Conservation (phyloP, 1,140 invertebrate genomes). For the Wiebesia pumilae region DNA sequence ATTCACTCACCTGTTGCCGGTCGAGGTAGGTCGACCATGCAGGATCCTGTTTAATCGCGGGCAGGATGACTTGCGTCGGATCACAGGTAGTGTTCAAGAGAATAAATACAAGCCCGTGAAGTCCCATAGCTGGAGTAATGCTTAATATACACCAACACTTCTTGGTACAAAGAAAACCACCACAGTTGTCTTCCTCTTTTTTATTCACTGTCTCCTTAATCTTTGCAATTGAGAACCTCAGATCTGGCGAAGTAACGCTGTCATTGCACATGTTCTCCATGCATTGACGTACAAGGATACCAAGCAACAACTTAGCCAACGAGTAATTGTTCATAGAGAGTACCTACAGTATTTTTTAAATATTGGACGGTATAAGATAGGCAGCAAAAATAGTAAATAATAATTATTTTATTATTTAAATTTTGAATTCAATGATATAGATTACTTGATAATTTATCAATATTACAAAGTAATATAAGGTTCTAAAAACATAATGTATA, state of each 20-base stretch:
- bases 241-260: not conserved
- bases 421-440: too few relatives aligned
- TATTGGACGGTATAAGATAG: too few relatives aligned
- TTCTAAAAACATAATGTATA: too few relatives aligned
- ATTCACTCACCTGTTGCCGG: slow-evolving; percentile 79
- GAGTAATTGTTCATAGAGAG: slow-evolving; percentile 80
- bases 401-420: too few relatives aligned
- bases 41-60: slow-evolving; percentile 77
- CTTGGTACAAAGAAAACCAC: slow-evolving; percentile 80
- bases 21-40: slow-evolving; percentile 83
- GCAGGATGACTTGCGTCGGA: slow-evolving; percentile 78
- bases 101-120: slow-evolving; percentile 69
- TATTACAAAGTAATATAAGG: too few relatives aligned
- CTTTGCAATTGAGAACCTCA: too few relatives aligned
- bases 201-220: not conserved
- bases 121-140: slow-evolving; percentile 58
- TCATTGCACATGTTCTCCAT: slow-evolving; percentile 48
- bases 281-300: slow-evolving; percentile 60
- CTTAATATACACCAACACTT: slow-evolving; percentile 66
- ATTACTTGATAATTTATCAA: too few relatives aligned
- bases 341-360: slow-evolving; percentile 73
- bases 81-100: slow-evolving; percentile 78
- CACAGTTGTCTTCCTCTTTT: slow-evolving; percentile 68
- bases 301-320: slow-evolving; percentile 67
- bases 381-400: too few relatives aligned